Evolutionary conservation across 53 echinoderm and acorn worm species (phyloP), one percentile per base, ranked within the genome.

Genomic region (Temnopleurus reevesii): DNA sequence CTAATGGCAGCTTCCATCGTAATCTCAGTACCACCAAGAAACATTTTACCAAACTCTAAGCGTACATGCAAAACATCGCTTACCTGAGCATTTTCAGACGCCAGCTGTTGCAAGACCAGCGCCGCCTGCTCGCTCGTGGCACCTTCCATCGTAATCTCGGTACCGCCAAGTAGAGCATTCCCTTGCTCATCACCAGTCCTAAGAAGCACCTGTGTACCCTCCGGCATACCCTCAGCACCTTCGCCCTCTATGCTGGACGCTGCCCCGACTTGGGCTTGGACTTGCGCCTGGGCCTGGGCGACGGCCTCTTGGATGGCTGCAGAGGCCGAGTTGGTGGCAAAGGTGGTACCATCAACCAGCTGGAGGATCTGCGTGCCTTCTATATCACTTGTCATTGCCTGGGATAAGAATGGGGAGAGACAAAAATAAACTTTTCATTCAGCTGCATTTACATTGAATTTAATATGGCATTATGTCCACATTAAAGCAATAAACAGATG

Each of bases 41-140:
- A 44, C 2, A 55, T 55, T 2, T 23, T 77, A 13, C 57, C 90
- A 2, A 65, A 66, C 53, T 90, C 51, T n/a, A n/a, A n/a, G n/a
- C n/a, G n/a, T n/a, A n/a, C n/a, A n/a, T n/a, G n/a, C n/a, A n/a
- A n/a, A n/a, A n/a, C n/a, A n/a, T n/a, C n/a, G n/a, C n/a, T 36
- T 76, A 97, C 97, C 89, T 95, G 97, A 18, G 97, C 95, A 24
- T 94, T 93, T 59, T 95, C 95, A n/a, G 90, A 91, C 0, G 97
- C 93, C 21, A 97, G 81, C 89, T 97, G 93, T 60, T 97, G 97
- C 55, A 95, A 85, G 55, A 95, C 94, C 5, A 97, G 84, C 0
- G 95, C 97, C 2, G 93, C 97, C 91, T 97, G 97, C 90, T 97
- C 97, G 44, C 93, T 95, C 63, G 93, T 95, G 47, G 97, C 92